Percentiles rank a stretch among this genome's conserved stretches.
These are phyloP conservation scores for Eurois occulta DNA, from an alignment of 2,888 invertebrate species.

Conservation along the genomic window DNA sequence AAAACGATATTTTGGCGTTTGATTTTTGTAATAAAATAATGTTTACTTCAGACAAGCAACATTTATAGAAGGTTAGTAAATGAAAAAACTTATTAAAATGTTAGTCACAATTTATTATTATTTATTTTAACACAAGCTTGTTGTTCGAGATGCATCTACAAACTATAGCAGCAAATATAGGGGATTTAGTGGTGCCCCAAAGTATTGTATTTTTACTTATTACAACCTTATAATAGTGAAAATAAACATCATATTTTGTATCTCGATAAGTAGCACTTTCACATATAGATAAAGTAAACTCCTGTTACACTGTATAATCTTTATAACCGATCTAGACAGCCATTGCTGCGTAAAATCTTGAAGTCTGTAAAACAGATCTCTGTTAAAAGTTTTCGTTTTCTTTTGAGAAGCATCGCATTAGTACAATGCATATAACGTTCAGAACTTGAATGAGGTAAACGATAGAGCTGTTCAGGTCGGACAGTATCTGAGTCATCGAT, in stretches of 20 bases:
- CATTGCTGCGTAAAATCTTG: background rate
- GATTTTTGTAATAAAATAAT: background rate
- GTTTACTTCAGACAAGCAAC: background rate
- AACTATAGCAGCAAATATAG: background rate
- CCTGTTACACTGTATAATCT: background rate
- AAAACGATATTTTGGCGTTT: constrained; percentile 4
- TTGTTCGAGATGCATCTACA: background rate
- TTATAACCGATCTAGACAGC: background rate
- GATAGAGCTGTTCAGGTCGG: background rate
- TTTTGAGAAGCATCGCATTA: background rate
- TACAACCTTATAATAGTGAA: no score
- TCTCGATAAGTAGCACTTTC: background rate
- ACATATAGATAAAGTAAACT: background rate
- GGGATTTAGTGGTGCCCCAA: background rate
- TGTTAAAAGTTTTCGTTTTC: background rate
- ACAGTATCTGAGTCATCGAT: no score
- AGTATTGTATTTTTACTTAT: background rate
- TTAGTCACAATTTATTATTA: background rate
- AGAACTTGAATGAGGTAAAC: background rate
- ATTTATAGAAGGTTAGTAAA: background rate
- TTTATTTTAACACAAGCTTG: background rate
- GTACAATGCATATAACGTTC: background rate
- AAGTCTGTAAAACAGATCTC: background rate
- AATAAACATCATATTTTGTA: background rate
- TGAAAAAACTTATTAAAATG: background rate